phyloP scores from a whole-genome alignment of 1,140 invertebrate genomes.

The Neelides sp. region DNA sequence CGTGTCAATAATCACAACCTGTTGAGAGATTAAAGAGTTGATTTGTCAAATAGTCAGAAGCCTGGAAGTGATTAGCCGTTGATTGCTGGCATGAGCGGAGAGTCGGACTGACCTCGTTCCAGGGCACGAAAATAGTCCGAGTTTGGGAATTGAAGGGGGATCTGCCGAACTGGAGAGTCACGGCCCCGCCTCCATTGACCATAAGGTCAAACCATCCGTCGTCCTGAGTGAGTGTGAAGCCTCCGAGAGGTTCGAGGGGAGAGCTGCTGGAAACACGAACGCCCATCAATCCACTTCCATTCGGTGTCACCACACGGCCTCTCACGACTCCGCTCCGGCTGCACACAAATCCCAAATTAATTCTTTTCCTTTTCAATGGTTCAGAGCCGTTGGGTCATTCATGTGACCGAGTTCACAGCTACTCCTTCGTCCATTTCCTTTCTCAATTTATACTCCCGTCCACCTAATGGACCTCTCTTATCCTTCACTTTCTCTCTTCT shows the following conservation, averaged over 20 bases:
- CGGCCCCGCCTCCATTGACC: conserved; percentile 91
- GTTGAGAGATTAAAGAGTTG: conserved; percentile 25
- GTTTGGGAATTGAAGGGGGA: conserved; percentile 78
- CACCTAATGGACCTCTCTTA: too few relatives aligned
- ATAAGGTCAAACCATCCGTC: conserved; percentile 92
- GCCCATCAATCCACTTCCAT: conserved; percentile 83
- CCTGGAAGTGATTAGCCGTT: too few relatives aligned
- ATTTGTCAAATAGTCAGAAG: conserved; percentile 7
- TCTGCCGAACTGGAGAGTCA: conserved; percentile 84
- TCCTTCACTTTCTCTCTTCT: too few relatives aligned
- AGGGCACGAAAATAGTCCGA: conserved; percentile 86
- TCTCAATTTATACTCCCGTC: too few relatives aligned
- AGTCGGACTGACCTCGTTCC: conserved; percentile 69
- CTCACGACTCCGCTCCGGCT: conserved; percentile 92
- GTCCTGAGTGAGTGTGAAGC: conserved; percentile 81
- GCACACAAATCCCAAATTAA: conserved; percentile 33
- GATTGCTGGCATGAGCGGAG: too few relatives aligned
- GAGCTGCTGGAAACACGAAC: conserved; percentile 84
- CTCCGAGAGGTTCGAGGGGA: conserved; percentile 71
- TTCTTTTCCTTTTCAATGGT: too few relatives aligned
- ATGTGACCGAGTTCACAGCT: too few relatives aligned
- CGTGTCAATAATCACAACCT: conserved; percentile 79
- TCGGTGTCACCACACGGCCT: conserved; percentile 75
- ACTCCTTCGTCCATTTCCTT: too few relatives aligned
- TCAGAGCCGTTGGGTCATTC: too few relatives aligned